Conservation (phyloP, 2,888 invertebrate genomes). For the Pecten maximus region DNA sequence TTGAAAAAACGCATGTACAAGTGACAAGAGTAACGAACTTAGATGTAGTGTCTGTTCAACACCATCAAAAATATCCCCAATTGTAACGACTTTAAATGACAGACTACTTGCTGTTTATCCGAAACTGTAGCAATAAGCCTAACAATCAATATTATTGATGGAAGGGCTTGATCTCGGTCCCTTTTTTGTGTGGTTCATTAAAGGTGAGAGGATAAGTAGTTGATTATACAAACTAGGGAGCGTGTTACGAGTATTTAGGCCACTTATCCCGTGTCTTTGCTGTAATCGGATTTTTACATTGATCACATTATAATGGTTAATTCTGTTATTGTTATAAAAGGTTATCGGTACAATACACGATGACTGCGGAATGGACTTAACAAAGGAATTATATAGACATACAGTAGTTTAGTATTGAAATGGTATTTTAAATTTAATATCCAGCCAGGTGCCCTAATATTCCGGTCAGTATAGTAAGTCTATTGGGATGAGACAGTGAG, state of each 20-base stretch:
- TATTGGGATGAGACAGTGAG: not conserved
- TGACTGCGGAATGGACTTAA: not conserved
- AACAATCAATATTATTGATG: not conserved
- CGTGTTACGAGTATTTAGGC: conserved; percentile 11
- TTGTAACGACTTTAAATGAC: too few relatives aligned
- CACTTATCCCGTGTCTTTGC: not conserved
- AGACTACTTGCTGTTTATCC: too few relatives aligned
- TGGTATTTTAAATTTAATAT: not conserved
- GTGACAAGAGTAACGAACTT: too few relatives aligned
- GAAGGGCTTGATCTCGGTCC: not conserved
- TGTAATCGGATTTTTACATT: not conserved
- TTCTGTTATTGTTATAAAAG: not conserved
- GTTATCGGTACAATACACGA: not conserved
- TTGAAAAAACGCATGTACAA: too few relatives aligned
- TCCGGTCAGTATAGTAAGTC: not conserved
- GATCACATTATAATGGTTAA: not conserved
- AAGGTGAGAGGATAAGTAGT: not conserved
- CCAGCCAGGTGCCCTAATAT: not conserved
- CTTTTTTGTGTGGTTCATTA: not conserved
- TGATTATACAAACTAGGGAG: not conserved
- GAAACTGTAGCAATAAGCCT: conserved; percentile 33
- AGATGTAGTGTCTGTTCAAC: too few relatives aligned
- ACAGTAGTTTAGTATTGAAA: not conserved
- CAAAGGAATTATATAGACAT: not conserved
- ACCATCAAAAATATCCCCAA: too few relatives aligned